These are phyloP conservation scores for Halichondria panicea DNA, from an alignment of 37 sponge, comb jelly and placozoan species.

Conservation along the genomic window DNA sequence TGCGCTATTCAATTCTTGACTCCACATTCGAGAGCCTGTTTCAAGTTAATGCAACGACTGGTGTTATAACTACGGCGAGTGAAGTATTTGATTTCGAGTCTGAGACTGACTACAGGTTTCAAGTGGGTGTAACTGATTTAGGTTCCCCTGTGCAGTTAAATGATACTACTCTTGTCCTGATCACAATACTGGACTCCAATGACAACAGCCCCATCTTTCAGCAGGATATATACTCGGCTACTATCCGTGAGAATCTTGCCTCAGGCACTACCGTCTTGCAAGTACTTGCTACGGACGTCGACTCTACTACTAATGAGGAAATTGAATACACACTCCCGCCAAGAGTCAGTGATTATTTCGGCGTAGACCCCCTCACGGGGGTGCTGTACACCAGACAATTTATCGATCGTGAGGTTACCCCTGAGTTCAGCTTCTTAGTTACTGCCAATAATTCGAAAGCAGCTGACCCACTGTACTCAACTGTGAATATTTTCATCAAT, in stretches of 20 bases:
- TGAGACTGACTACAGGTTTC: constrained; percentile 15
- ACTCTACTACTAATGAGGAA: constrained; percentile 22
- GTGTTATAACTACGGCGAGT: constrained; percentile 22
- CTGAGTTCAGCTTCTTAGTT: constrained; percentile 49
- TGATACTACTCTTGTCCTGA: constrained; percentile 15
- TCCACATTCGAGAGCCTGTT: neutral
- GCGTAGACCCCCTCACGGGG: constrained; percentile 60
- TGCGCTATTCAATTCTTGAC: constrained; percentile 26
- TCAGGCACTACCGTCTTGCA: constrained; percentile 44
- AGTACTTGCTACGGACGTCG: constrained; percentile 57
- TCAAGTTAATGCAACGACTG: constrained; percentile 42
- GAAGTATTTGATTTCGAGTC: constrained; percentile 14
- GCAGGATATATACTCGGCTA: constrained; percentile 22
- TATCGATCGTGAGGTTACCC: constrained; percentile 47
- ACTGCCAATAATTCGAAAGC: constrained; percentile 54
- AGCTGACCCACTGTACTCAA: neutral
- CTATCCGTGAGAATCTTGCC: constrained; percentile 60
- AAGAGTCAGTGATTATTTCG: constrained; percentile 45
- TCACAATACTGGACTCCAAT: constrained; percentile 63
- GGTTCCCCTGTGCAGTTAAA: constrained; percentile 42
- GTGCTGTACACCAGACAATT: constrained; percentile 44
- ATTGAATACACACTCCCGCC: constrained; percentile 9
- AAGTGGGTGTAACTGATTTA: constrained; percentile 37
- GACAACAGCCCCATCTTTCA: constrained; percentile 67
- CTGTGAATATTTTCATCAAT: constrained; percentile 3